These are phyloP conservation scores for Falcaria lacertinaria DNA, from an alignment of 2,888 invertebrate species.

Conservation along the genomic window DNA sequence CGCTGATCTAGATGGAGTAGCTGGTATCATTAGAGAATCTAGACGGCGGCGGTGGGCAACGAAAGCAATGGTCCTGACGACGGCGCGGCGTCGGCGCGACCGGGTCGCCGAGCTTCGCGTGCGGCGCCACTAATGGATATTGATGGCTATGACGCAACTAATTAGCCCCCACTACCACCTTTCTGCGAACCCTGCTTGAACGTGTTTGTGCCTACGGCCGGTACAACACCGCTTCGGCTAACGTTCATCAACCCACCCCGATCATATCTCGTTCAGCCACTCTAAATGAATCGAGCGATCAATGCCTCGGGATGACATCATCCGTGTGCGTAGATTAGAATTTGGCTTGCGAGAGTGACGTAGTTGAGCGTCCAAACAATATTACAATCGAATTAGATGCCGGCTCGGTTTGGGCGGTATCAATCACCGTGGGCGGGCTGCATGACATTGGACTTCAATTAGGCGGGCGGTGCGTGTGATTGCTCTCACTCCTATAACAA, in stretches of 20 bases:
- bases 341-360: slow-evolving; percentile 48
- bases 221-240: slow-evolving; percentile 37
- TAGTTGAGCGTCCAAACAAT: slow-evolving; percentile 61
- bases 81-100: slow-evolving; percentile 26
- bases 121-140: slow-evolving; percentile 77
- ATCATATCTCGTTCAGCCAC: slow-evolving; percentile 40
- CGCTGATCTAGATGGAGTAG: slow-evolving; percentile 39
- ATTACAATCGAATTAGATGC: slow-evolving; percentile 73
- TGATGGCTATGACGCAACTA: slow-evolving; percentile 73
- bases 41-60: slow-evolving; percentile 22
- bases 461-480: slow-evolving; percentile 74
- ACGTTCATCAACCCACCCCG: slow-evolving; percentile 45
- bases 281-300: slow-evolving; percentile 39
- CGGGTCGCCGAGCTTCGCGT: slow-evolving; percentile 56
- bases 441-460: slow-evolving; percentile 79
- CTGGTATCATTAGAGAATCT: slow-evolving; percentile 43
- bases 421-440: slow-evolving; percentile 75
- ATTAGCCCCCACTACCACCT: slow-evolving; percentile 63
- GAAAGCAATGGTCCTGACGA: slow-evolving; percentile 29
- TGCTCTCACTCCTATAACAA: slow-evolving; percentile 68
- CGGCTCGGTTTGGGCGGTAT: slow-evolving; percentile 64
- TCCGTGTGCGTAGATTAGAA: slow-evolving; percentile 44
- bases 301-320: slow-evolving; percentile 48
- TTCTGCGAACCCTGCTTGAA: slow-evolving; percentile 37
- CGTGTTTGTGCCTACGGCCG: slow-evolving; percentile 37